A percentile compares a stretch with the other conserved stretches of the same genome.
Conservation (phyloP, 2,888 invertebrate genomes). For the Nomada ruficornis region DNA sequence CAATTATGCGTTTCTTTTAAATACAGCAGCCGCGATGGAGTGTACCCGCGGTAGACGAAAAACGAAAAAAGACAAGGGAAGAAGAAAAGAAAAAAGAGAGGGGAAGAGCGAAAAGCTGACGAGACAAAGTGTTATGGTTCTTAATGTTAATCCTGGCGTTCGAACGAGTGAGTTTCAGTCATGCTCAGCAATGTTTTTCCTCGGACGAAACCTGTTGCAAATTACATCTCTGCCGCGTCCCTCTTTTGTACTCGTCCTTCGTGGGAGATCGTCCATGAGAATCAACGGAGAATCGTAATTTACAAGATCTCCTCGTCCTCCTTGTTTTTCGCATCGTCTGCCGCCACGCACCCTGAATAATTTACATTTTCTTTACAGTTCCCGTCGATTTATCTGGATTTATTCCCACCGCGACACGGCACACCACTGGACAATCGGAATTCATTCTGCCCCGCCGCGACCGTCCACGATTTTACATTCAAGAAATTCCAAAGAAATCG, state of each 20-base stretch:
- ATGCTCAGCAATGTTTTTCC: slow-evolving; percentile 38
- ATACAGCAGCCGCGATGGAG: background rate
- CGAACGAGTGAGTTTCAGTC: slow-evolving; percentile 16
- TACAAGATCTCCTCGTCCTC: slow-evolving; percentile 45
- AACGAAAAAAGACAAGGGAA: background rate
- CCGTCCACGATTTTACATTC: too few relatives aligned
- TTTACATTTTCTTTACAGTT: slow-evolving; percentile 37
- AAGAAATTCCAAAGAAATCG: too few relatives aligned
- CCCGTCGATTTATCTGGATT: slow-evolving; percentile 12
- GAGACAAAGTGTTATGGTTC: slow-evolving; percentile 30
- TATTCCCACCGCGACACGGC: background rate
- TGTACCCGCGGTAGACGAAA: background rate
- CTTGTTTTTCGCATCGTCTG: background rate
- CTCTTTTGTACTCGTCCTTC: slow-evolving; percentile 53
- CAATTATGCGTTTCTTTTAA: slow-evolving; percentile 36
- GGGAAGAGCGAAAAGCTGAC: background rate
- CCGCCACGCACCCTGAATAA: slow-evolving; percentile 34
- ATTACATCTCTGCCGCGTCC: slow-evolving; percentile 44
- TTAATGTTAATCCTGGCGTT: slow-evolving; percentile 33
- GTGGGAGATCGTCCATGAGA: slow-evolving; percentile 14
- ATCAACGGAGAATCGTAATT: slow-evolving; percentile 43
- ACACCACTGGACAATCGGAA: too few relatives aligned
- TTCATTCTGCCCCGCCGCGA: too few relatives aligned
- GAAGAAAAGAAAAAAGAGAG: background rate
- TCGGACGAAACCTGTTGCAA: slow-evolving; percentile 41